Evolutionary conservation across 2,113 vertebrate genomes (phyloP), one percentile per base, ranked within the genome.

Genomic region (Notothenia coriiceps): DNA sequence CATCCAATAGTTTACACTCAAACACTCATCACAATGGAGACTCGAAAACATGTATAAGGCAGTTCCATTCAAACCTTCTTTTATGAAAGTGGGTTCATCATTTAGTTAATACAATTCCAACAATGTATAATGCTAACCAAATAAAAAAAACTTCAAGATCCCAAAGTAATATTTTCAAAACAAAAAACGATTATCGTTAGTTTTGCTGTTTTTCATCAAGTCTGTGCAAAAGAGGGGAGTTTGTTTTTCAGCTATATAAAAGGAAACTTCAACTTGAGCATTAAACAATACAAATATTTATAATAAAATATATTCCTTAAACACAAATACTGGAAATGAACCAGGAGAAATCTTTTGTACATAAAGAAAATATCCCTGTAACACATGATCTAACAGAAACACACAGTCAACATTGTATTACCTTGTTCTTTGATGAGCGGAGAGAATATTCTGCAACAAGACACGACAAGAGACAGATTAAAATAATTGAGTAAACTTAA

Each of bases 361-460:
- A 54, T 14, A 75, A 33, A 68, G 10, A 59, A 57, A 64, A 55
- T 20, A 70, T 2, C 15, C 2, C 0, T 11, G 55, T 7, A 35
- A 62, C 7, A 7, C 9, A 40, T 10, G 14, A 17, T 25, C 49
- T 20, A 49, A 1, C 8, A 20, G 47, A 75, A 49, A 52, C 55
- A 29, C 10, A 22, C 12, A 10, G 2, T 22, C 12, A 22, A 12
- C 3, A 70, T 46, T 33, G 35, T 55, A 95, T 93, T 96, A 99
- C 98, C 96, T 96, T 95, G 91, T 82, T 97, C 92, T 98, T 99
- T 78, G 98, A 99, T 10, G 94, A 96, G 65, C 90, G 90, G 88
- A 99, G 92, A 57, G 97, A 97, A 89, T 94, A 92, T 89, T 99
- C 98, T 99, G 90, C 52, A 96, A 93, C 18, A 67, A 22, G n/a